Evolutionary conservation across 2,113 vertebrate genomes (phyloP), one percentile per base, ranked within the genome.

Genomic region (Halichoeres trimaculatus): DNA sequence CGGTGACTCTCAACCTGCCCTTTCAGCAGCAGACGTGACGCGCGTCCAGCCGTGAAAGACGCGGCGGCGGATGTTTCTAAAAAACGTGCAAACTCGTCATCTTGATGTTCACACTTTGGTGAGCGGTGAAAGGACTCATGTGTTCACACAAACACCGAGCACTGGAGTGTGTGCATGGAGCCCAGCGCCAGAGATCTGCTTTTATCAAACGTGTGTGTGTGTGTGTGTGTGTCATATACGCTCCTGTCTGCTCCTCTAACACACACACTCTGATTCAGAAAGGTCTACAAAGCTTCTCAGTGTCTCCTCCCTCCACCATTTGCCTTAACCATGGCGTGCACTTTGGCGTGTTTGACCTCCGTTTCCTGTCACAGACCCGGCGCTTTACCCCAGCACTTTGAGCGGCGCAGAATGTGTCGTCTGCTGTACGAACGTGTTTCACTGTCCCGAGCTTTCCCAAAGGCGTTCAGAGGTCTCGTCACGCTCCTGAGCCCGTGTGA

Each of bases 1-100:
- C 90, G 0, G 81, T 94, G 81, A 84, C 90, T 0, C 84, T 94
- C 38, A 92, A 90, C 36, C 36, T 92, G 70, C 94, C 93, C 5
- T 92, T 90, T 56, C 93, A 89, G 51, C 88, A 86, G 47, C 84
- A 85, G 30, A 88, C 91, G 60, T 94, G 81, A 94, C 55, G 16
- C 52, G 20, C n/a, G 34, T 4, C 51, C 63, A 36, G 56, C 48
- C 19, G 22, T 52, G 17, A 62, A 53, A 47, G 43, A 84, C 65
- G 16, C 7, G 64, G 51, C 40, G 70, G 36, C n/a, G 47, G 20
- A 22, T 48, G 16, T 74, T 66, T 57, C 8, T 51, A 2, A 5
- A 19, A 66, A 57, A 47, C 13, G 48, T 36, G 51, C 11, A 20
- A 47, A 51, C 7, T 2, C 22, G 10, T 72, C 22, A 38, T 45